A percentile compares a stretch with the other conserved stretches of the same genome.
phyloP scores from a whole-genome alignment of 2,888 invertebrate species.

The Coremacera marginata region DNA sequence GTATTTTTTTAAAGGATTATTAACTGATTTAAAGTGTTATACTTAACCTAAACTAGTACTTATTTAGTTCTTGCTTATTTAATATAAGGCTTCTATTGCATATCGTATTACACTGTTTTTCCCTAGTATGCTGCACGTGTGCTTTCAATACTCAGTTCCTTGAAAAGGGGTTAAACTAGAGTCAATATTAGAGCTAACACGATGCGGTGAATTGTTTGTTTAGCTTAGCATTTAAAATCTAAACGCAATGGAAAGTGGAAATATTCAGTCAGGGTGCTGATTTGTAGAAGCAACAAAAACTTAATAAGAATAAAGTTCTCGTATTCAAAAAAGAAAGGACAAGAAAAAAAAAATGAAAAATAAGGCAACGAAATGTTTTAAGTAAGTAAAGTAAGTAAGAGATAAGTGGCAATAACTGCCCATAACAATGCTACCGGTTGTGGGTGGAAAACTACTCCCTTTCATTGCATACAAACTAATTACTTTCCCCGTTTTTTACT shows the following conservation, averaged over 20 bases:
- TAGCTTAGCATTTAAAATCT: neutral
- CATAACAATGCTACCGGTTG: no score
- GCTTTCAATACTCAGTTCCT: neutral
- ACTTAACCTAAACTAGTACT: neutral
- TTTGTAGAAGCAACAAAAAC: neutral
- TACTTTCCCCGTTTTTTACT: no score
- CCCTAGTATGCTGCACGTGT: neutral
- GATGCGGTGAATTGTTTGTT: neutral
- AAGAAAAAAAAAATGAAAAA: no score
- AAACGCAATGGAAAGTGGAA: neutral
- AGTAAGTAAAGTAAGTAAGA: no score
- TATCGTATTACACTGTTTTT: no score
- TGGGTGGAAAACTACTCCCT: no score
- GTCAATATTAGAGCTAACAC: neutral
- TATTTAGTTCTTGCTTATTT: no score
- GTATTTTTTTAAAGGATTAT: neutral
- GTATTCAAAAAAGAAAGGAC: no score
- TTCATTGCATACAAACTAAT: no score
- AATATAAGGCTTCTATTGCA: neutral
- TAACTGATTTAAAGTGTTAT: slow-evolving; percentile 6
- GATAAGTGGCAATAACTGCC: no score
- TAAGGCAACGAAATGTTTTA: no score
- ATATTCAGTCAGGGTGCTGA: neutral
- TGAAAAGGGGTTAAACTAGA: slow-evolving; percentile 22
- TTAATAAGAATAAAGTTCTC: no score